These are phyloP conservation scores for Drosophila mayaguana DNA, from an alignment of 2,888 invertebrate genomes.

Conservation along the genomic window DNA sequence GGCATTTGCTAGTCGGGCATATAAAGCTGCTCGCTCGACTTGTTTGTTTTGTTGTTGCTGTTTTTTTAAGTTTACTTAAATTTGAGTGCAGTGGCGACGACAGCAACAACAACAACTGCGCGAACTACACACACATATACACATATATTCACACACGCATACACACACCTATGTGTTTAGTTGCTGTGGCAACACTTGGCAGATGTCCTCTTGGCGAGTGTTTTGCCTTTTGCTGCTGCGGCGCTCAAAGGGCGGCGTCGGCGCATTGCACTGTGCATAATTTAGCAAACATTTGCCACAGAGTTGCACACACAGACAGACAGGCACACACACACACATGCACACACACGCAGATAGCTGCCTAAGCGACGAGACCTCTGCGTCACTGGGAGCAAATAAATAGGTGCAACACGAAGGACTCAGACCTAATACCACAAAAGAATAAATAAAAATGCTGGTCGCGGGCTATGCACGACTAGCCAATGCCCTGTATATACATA, in stretches of 20 bases:
- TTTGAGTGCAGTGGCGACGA: conserved; percentile 46
- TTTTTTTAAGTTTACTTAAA: conserved; percentile 55
- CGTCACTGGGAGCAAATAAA: conserved; percentile 16
- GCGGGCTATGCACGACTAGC: not conserved
- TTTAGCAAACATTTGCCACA: conserved; percentile 63
- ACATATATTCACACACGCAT: not conserved
- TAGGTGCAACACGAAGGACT: conserved; percentile 20
- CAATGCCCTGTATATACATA: not conserved
- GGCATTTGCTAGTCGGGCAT: not conserved
- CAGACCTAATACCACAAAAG: conserved; percentile 1
- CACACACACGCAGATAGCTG: not conserved
- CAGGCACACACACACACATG: not conserved
- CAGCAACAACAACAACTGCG: conserved; percentile 1
- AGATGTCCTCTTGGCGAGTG: conserved; percentile 23
- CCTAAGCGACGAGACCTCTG: conserved; percentile 14
- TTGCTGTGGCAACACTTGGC: conserved; percentile 27
- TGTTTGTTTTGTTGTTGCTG: conserved; percentile 16
- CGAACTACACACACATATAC: not conserved
- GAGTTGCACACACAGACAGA: conserved; percentile 7
- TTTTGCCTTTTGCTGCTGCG: conserved; percentile 19
- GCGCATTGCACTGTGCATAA: conserved; percentile 63
- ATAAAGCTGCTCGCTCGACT: not conserved
- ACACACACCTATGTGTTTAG: not conserved
- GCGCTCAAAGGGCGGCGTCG: conserved; percentile 33
- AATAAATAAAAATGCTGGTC: not conserved